Conservation (phyloP, 2,888 invertebrate species). For the Epinotia demarniana region DNA sequence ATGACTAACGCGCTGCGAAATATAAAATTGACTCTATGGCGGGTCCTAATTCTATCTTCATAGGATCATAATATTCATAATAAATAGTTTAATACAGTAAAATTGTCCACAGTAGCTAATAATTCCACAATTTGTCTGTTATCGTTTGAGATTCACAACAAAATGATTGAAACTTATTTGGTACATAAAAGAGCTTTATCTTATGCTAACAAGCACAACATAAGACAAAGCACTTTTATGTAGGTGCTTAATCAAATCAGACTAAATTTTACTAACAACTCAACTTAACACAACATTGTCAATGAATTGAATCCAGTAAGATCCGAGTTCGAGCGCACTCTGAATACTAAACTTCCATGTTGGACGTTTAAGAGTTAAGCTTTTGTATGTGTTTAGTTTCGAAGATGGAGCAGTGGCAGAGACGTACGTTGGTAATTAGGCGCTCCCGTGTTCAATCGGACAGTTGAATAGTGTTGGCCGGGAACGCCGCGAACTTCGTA, state of each 20-base stretch:
- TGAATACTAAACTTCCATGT: constrained; percentile 43
- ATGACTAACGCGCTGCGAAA: too few relatives aligned
- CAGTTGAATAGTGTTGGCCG: background rate
- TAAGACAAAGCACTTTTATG: too few relatives aligned
- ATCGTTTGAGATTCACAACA: too few relatives aligned
- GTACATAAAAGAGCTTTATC: too few relatives aligned
- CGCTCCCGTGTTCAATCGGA: constrained; percentile 46
- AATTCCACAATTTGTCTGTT: too few relatives aligned
- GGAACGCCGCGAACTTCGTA: background rate
- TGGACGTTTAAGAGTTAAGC: constrained; percentile 47
- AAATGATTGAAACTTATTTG: too few relatives aligned
- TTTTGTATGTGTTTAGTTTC: constrained; percentile 47
- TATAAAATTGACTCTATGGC: too few relatives aligned
- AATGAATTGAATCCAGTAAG: constrained; percentile 32
- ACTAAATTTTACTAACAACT: constrained; percentile 29
- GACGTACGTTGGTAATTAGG: constrained; percentile 47
- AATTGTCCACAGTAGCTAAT: too few relatives aligned
- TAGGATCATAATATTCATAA: too few relatives aligned
- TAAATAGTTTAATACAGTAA: too few relatives aligned
- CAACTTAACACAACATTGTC: constrained; percentile 17
- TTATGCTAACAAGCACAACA: background rate
- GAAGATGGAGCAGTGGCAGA: constrained; percentile 22
- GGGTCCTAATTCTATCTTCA: too few relatives aligned
- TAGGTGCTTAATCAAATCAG: constrained; percentile 30
- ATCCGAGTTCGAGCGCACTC: constrained; percentile 35